Base-by-base conservation (phyloP, 2,797 vertebrate genomes). In the Arctocebus calabarensis region DNA sequence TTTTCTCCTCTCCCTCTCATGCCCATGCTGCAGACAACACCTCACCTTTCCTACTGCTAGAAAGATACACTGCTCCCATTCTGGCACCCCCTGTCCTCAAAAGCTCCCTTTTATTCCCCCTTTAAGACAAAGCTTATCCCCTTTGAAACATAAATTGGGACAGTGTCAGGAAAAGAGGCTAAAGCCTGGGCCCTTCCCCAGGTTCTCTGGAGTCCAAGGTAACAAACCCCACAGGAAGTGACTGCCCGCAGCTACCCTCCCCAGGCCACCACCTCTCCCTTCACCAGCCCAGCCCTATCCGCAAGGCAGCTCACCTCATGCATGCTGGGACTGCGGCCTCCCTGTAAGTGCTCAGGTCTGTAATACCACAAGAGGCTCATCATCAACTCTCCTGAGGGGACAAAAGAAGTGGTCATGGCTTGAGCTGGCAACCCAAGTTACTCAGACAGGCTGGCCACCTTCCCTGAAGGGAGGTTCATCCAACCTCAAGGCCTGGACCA, bases 291-390 rank as follows among this genome's bases (percentile, higher is more conserved):
- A 20, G 29, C 55, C 59, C 57, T 43, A 48, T 13, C 5, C 40
- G 22, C 37, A 27, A 62, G 57, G 62, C 0, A 62, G 94, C 99
- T 99, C 98, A 99, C 99, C 99, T 99, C 99, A 97, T 99, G 99
- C 98, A 99, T 98, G 96, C 99, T 99, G 98, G 99, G 99, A 98
- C 99, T 99, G 96, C 98, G 99, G 94, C 99, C 99, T 95, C 99
- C 99, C 98, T 99, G 99, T 97, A 99, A 99, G 99, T 99, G 99
- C 98, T 99, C 99, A 83, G 99, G 99, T 97, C 99, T 99, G 98
- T 99, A 99, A 98, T 99, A 99, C 99, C 99, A 99, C 98, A 99
- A 99, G 98, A 99, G 99, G 98, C 99, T 99, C 99, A 99, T 99
- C 99, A 99, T 99, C 99, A 99, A 98, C 98, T 99, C 99, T 97